Evolutionary conservation across 2,113 vertebrate genomes (phyloP), one percentile per base, ranked within the genome.

Genomic region (Strix aluco): DNA sequence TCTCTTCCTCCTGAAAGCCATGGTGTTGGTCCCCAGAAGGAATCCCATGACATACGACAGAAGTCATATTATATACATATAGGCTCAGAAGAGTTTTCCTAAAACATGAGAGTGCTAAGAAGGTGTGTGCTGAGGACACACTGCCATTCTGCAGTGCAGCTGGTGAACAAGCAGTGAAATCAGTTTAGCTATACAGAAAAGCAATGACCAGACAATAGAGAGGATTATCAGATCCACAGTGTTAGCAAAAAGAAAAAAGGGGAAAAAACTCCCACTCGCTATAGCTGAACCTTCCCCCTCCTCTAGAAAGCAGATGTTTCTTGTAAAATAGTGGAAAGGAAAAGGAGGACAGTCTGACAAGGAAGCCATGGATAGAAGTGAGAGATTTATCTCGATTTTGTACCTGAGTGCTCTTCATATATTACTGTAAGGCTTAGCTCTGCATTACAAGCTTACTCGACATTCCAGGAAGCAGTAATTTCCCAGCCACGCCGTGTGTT

Each of bases 141-240:
- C 10, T 69, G 13, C 14, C 46, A 70, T 40, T 49, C 49, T 93
- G 58, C n/a, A 57, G 20, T 15, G 20, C 30, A 88, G 74, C 19
- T 4, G 5, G 22, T 2, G 4, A 83, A 65, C 8, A 70, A 69
- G 49, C 40, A 74, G 32, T 57, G 47, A 38, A 67, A 79, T 51
- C 4, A 23, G 49, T 70, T 77, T 70, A 66, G 49, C 27, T 75
- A 14, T 4, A 34, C 1, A 47, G 32, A 81, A 90, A 86, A 88
- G 42, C 47, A 67, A 63, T 27, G 38, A 59, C 14, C 8, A 66
- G 49, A 70, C 57, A 71, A 49, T 3, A 70, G n/a, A 49, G 40
- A 90, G 42, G 46, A 77, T 70, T 27, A 86, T 51, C 85, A 88
- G n/a, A 95, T 47, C 34, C 44, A 65, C 13, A 57, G 40, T 94